A percentile compares a stretch with the other conserved stretches of the same genome.
Conservation (phyloP, 2,888 invertebrate species). For the Drosophila pullipes region DNA sequence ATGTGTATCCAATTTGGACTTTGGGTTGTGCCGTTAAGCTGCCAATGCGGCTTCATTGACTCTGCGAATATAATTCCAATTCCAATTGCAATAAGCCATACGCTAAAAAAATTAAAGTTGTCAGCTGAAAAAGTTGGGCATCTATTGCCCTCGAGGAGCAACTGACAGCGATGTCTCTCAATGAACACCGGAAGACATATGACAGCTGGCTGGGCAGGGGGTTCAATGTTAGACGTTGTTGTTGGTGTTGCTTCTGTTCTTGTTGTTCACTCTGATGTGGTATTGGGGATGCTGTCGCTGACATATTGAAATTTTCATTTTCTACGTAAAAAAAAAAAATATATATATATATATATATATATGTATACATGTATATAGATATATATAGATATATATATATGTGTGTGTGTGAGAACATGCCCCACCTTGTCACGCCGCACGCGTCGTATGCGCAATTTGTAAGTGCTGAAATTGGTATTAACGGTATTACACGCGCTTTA, state of each 20-base stretch:
- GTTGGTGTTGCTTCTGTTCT: constrained; percentile 5
- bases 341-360: too few species aligned
- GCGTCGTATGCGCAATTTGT: constrained; percentile 77
- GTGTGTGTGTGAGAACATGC: background rate
- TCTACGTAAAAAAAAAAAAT: constrained; percentile 39
- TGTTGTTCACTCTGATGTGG: constrained; percentile 4
- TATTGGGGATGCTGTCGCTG: constrained; percentile 55
- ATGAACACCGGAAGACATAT: constrained; percentile 57
- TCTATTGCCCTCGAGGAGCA: constrained; percentile 12
- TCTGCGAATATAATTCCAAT: constrained; percentile 34
- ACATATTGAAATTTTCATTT: constrained; percentile 77
- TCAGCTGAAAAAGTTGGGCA: constrained; percentile 32
- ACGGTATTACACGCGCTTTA: constrained; percentile 75
- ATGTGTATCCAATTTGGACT: background rate
- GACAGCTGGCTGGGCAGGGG: constrained; percentile 43
- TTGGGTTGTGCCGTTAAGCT: background rate
- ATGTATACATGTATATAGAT: background rate
- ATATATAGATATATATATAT: background rate
- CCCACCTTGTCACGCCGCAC: constrained; percentile 37
- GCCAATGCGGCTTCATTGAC: background rate
- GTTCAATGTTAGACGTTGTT: constrained; percentile 31
- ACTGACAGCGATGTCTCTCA: constrained; percentile 54
- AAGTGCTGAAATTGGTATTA: constrained; percentile 76
- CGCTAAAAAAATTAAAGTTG: constrained; percentile 47
- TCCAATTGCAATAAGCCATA: constrained; percentile 37